These are phyloP conservation scores for Brachionus plicatilis DNA, from an alignment of 1,140 invertebrate genomes.

Conservation along the genomic window DNA sequence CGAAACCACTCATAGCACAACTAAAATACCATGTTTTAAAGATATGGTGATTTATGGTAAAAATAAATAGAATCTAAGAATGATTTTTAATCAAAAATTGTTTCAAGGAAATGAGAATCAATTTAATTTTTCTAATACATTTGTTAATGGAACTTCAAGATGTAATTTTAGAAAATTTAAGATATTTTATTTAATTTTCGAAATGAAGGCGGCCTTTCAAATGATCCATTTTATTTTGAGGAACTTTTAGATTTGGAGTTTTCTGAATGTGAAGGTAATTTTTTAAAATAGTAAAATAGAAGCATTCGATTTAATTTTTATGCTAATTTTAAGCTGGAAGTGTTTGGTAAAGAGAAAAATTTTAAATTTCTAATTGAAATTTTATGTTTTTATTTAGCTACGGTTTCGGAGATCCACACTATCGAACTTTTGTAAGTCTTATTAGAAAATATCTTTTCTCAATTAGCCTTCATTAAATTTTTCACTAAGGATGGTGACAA, in stretches of 20 bases:
- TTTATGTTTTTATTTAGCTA: neutral
- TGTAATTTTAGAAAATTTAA: neutral
- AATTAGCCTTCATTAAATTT: neutral
- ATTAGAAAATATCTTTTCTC: neutral
- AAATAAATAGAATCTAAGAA: no score
- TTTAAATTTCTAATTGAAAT: neutral
- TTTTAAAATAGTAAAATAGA: no score
- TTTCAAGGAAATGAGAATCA: neutral
- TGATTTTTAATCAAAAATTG: neutral
- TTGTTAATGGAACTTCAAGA: neutral
- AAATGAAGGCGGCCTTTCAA: neutral
- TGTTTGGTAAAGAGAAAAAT: neutral
- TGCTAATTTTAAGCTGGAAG: neutral
- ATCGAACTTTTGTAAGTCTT: constrained; percentile 19
- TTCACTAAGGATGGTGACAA: neutral
- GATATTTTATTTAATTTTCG: neutral
- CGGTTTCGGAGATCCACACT: constrained; percentile 31
- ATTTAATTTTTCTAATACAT: neutral
- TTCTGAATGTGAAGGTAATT: neutral
- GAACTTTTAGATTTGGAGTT: neutral
- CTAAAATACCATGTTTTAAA: neutral
- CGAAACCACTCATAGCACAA: neutral
- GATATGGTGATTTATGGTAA: neutral
- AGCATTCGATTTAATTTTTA: neutral
- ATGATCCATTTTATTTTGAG: neutral